Percentiles rank a stretch among this genome's conserved stretches.
Evolutionary conservation across 2,797 vertebrate genomes (phyloP).

Genomic region (Leptodactylus fallax): DNA sequence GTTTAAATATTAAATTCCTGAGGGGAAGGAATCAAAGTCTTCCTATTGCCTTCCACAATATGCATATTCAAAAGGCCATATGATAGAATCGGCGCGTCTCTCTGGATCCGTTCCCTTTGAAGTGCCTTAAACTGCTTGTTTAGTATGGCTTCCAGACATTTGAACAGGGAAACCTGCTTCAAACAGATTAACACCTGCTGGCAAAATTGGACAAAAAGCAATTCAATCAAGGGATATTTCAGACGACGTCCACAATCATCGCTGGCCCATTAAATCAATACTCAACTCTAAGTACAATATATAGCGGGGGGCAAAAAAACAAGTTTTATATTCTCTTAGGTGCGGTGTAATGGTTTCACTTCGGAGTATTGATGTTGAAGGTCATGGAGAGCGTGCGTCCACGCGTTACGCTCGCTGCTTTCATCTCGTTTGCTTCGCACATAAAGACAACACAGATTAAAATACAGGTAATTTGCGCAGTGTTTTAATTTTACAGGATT

Average conservation of each 20-base stretch:
- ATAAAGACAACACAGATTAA: conserved; percentile 32
- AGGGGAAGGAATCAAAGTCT: conserved; percentile 36
- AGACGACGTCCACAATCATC: conserved; percentile 21
- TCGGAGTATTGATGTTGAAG: conserved; percentile 16
- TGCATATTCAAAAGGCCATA: conserved; percentile 53
- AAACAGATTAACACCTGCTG: conserved; percentile 53
- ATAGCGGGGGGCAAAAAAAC: background rate
- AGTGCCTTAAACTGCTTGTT: conserved; percentile 58
- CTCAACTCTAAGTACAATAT: conserved; percentile 14
- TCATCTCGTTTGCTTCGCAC: background rate
- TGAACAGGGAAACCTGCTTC: conserved; percentile 49
- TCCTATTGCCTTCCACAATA: conserved; percentile 56
- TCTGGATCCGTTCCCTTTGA: conserved; percentile 52
- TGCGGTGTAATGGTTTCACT: background rate
- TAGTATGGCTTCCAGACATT: conserved; percentile 46
- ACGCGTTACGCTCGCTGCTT: background rate
- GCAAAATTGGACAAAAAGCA: conserved; percentile 51
- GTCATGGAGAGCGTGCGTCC: conserved; percentile 19
- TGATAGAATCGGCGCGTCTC: conserved; percentile 50
- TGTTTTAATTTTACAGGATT: conserved; percentile 21
- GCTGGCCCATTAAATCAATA: conserved; percentile 24
- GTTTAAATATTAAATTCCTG: conserved; percentile 59
- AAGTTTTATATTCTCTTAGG: background rate
- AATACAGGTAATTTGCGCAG: conserved; percentile 14
- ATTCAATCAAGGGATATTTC: conserved; percentile 29